These are phyloP conservation scores for Cryptotis parvus DNA, from an alignment of 2,113 vertebrate genomes.

Conservation along the genomic window DNA sequence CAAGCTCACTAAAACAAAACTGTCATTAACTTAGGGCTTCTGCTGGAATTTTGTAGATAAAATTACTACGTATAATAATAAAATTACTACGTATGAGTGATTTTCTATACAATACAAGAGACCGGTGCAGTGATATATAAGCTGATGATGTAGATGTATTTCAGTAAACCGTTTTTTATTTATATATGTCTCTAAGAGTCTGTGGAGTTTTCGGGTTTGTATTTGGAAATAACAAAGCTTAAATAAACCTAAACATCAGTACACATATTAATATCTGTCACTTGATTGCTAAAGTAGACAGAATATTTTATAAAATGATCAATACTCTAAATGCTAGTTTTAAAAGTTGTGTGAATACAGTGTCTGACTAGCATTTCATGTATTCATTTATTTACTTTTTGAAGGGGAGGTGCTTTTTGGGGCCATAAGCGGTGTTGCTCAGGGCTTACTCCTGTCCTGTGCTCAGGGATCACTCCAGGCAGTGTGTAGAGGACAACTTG, in stretches of 20 bases:
- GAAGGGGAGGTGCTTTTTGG: too few species aligned
- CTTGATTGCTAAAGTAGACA: constrained; percentile 43
- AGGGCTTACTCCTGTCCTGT: too few species aligned
- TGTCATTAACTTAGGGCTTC: background rate
- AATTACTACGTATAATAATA: too few species aligned
- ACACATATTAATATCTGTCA: background rate
- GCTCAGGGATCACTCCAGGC: too few species aligned
- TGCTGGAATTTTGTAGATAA: background rate
- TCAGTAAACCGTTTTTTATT: constrained; percentile 36
- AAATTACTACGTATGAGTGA: constrained; percentile 4
- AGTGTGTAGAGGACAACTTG: too few species aligned
- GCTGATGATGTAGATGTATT: constrained; percentile 3
- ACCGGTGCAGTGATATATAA: background rate
- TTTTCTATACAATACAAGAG: background rate
- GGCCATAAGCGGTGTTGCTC: too few species aligned
- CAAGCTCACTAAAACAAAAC: background rate
- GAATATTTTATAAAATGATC: constrained; percentile 1
- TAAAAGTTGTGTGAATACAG: background rate
- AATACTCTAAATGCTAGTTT: constrained; percentile 34
- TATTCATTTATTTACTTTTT: too few species aligned
- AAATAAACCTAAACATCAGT: constrained; percentile 47
- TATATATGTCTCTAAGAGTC: background rate
- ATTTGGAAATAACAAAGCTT: constrained; percentile 39
- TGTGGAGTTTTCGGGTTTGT: constrained; percentile 16
- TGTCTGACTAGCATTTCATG: too few species aligned